Evolutionary conservation across 2,888 invertebrate species (phyloP), one percentile per base, ranked within the genome.

Genomic region (Cecidostiba fungosa): DNA sequence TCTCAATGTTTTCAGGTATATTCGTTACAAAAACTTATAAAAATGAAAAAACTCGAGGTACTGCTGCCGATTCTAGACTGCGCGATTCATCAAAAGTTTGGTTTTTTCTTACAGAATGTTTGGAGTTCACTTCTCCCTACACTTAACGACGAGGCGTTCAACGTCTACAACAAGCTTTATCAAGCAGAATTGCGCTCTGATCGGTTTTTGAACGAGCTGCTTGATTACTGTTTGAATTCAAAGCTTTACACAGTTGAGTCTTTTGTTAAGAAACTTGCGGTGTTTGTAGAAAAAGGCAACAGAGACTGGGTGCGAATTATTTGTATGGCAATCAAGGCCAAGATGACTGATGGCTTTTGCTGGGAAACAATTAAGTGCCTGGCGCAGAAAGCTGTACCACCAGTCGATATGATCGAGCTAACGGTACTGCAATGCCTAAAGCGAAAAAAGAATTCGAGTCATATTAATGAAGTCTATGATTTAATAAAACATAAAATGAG

Each of bases 341-440:
- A 78, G 23, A 26, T 90, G 8, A 73, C 78, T n/a, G 59, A 70
- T 8, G 88, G 88, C 0, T 77, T 88, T 82, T 89, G 88, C 73
- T 91, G 89, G 89, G 80, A 83, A 19, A 86, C 82, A 16, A 79
- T 82, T 39, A 87, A 62, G 77, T 62, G 43, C 72, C 76, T 91
- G 10, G n/a, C 88, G 0, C 79, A 86, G 8, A 80, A 76, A 66
- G 6, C 85, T 1, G 54, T 39, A 4, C 84, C 87, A 1, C 39
- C 88, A 10, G 2, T 8, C 14, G 1, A 62, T 43, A 66, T 84
- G 43, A 50, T 90, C 36, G 77, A 88, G 5, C 59, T 50, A 0
- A 79, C 91, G 26, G 47, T 92, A 39, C 0, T 69, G 4, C 90
- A 91, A 59, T 90, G 89, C 70, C 29, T 89, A 26, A 70, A 59